These are phyloP conservation scores for Pygmarrhopalites habei DNA, from an alignment of 1,140 invertebrate species.

Conservation along the genomic window DNA sequence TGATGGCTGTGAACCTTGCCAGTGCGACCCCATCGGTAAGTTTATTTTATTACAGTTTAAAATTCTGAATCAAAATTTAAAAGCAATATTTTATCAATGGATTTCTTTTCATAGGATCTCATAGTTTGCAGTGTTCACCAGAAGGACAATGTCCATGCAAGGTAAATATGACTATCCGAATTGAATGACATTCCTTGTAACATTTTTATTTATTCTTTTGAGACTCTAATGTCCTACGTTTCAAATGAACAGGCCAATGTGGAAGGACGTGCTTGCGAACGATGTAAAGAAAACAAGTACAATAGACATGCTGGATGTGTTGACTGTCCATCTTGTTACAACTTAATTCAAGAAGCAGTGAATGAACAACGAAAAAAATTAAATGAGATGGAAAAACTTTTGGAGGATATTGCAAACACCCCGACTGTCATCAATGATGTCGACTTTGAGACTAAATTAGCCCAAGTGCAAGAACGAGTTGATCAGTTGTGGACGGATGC, in stretches of 20 bases:
- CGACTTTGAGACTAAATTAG: constrained; percentile 70
- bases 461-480: constrained; percentile 62
- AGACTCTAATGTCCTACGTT: constrained; percentile 1
- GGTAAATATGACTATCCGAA: constrained; percentile 39
- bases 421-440: constrained; percentile 75
- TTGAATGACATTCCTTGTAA: no score
- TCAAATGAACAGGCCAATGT: constrained; percentile 83
- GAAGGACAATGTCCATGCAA: constrained; percentile 74
- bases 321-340: constrained; percentile 88
- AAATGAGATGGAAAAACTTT: constrained; percentile 60
- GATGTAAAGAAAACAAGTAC: constrained; percentile 88
- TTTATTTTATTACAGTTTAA: constrained; percentile 57
- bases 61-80: neutral
- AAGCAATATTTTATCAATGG: neutral
- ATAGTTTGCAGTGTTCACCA: constrained; percentile 70
- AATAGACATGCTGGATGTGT: constrained; percentile 75
- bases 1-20: constrained; percentile 75
- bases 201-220: no score
- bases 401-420: constrained; percentile 59
- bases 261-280: constrained; percentile 80
- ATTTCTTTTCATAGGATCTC: constrained; percentile 52
- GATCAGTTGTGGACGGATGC: constrained; percentile 63
- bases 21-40: constrained; percentile 85
- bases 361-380: constrained; percentile 70
- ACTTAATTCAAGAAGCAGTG: constrained; percentile 80